Percentiles rank a stretch among this genome's conserved stretches.
phyloP scores from a whole-genome alignment of 2,888 invertebrate species.

The Monoplex corrugatus region DNA sequence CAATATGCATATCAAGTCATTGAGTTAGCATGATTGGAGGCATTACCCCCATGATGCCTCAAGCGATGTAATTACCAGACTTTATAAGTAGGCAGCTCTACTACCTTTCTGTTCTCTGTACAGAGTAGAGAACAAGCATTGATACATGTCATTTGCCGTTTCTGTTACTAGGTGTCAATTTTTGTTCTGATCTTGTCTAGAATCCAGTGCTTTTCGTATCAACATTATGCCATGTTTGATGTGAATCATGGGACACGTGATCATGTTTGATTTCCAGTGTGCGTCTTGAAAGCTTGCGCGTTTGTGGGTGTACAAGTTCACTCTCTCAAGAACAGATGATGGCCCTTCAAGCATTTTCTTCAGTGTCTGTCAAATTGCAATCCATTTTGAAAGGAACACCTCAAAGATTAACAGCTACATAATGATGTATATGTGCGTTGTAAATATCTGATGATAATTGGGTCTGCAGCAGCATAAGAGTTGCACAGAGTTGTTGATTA shows the following conservation, averaged over 20 bases:
- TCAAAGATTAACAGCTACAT: neutral
- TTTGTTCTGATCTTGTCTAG: neutral
- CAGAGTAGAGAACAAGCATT: neutral
- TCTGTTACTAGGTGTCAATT: too few relatives aligned
- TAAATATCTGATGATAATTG: slow-evolving; percentile 11
- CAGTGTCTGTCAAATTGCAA: neutral
- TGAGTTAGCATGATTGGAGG: neutral
- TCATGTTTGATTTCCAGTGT: neutral
- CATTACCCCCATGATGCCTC: slow-evolving; percentile 26
- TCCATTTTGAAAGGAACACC: neutral
- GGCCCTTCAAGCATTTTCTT: neutral
- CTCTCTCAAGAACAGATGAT: neutral
- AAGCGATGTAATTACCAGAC: neutral
- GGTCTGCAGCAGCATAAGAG: too few relatives aligned
- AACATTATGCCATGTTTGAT: neutral
- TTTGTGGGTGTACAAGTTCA: neutral
- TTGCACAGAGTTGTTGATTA: too few relatives aligned
- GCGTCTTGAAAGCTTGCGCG: neutral
- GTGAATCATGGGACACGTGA: neutral
- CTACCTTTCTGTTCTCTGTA: neutral
- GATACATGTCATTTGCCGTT: neutral
- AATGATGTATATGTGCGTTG: neutral
- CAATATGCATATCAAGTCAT: neutral
- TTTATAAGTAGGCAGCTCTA: slow-evolving; percentile 1
- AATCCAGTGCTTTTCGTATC: neutral